Base-by-base conservation (phyloP, 1,140 invertebrate genomes). In the Cardiocondyla obscurior region DNA sequence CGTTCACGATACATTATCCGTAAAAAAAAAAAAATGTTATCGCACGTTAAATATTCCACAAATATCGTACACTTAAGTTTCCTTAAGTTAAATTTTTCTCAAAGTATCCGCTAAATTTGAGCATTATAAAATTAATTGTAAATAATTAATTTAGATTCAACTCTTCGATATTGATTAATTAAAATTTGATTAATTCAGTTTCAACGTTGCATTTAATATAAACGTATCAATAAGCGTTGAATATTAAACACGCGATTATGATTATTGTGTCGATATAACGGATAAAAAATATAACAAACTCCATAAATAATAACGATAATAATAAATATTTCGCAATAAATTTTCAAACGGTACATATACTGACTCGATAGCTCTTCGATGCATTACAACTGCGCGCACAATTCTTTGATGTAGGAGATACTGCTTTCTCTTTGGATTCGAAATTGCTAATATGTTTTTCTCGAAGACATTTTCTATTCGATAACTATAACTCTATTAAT, bases 401-500 rank as follows among this genome's bases (percentile, higher is more conserved):
- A 79, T 39, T 6, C 2, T 44, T 8, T 19, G 19, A 6, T 39
- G 42, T 53, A 67, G 10, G 0, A 79, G 10, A 79, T 28, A 12
- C 2, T 79, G 2, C 28, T 4, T 79, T 53, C n/a, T n/a, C n/a
- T 2, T 12, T 28, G 46, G 19, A 65, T 0, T 51, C 49, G 60
- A 36, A 12, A 62, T 22, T 39, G 10, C 14, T 65, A 55, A 55
- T 25, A 28, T 8, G 28, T 14, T 65, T 28, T 30, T 53, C 4
- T 36, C 33, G 19, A 79, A 8, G 5, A 8, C 33, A 14, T 67
- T 51, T 46, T 46, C 44, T 46, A 53, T 69, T 51, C 62, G 60
- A 39, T 53, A 51, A 4, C 74, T 79, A 22, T 72, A 36, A 77
- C 51, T 42, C 8, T 22, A 58, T 2, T 74, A 28, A 74, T 16